Evolutionary conservation across 1,140 invertebrate species (phyloP).

Genomic region (Ptiloglossa arizonensis): DNA sequence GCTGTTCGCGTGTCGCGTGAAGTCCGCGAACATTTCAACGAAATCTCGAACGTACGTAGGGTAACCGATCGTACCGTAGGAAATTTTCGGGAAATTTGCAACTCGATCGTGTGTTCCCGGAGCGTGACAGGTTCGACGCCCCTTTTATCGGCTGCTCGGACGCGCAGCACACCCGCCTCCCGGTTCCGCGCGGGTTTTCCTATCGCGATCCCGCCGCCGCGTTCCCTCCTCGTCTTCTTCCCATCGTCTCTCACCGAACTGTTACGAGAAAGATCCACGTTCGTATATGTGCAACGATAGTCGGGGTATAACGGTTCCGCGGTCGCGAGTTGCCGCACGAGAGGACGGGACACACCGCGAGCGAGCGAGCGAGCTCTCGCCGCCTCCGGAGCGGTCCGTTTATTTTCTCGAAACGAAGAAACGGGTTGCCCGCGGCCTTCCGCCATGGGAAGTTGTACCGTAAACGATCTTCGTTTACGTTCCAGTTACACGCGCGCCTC

Average conservation of each 20-base stretch:
- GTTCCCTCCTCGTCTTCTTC: not conserved
- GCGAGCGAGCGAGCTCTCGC: not conserved
- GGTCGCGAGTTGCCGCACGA: conserved; percentile 67
- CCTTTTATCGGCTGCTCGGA: conserved; percentile 11
- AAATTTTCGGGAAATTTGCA: too few relatives aligned
- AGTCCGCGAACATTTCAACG: too few relatives aligned
- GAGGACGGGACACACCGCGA: conserved; percentile 47
- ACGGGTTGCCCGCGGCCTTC: conserved; percentile 4
- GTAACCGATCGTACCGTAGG: too few relatives aligned
- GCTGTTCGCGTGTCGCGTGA: too few relatives aligned
- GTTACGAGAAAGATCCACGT: conserved; percentile 23
- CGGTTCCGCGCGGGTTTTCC: conserved; percentile 12
- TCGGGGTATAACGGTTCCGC: conserved; percentile 68
- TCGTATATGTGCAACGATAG: conserved; percentile 46
- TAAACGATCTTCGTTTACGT: conserved; percentile 7
- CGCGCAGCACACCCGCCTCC: not conserved
- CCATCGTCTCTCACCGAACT: not conserved
- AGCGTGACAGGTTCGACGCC: conserved; percentile 29
- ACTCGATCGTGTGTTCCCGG: too few relatives aligned
- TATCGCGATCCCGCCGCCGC: conserved; percentile 22
- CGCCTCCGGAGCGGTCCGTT: not conserved
- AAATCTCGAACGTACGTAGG: too few relatives aligned
- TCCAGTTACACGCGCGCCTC: not conserved
- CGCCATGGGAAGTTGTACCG: not conserved
- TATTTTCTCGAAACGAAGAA: conserved; percentile 28